Base-by-base conservation (phyloP, 1,140 invertebrate genomes). In the Phenacoccus solenopsis region DNA sequence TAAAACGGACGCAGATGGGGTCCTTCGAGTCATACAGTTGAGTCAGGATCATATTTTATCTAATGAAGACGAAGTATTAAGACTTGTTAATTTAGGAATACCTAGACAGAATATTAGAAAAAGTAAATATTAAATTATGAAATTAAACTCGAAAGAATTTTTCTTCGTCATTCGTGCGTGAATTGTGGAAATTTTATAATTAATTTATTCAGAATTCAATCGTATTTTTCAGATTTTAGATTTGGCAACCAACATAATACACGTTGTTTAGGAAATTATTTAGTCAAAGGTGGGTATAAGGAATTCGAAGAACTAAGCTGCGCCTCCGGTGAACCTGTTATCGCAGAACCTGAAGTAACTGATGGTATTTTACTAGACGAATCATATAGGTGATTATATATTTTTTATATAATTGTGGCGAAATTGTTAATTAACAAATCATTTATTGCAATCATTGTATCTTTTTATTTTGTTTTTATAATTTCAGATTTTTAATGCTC, bases 181-280 rank as follows among this genome's bases (percentile, higher is more conserved):
- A n/a, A n/a, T n/a, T n/a, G n/a, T n/a, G 32, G 32, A 38, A 10
- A 38, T 38, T 38, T n/a, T 38, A 59, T 10, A 9, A 20, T 16
- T 30, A 22, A 56, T 69, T 21, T 56, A n/a, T 69, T 69, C 12
- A 69, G n/a, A 69, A 69, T 30, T 30, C 28, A 20, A 69, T 69
- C 56, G 28, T 69, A 12, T 73, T 69, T 64, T 73, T 68, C 72
- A 84, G 84, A 82, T 75, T 81, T 80, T 70, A 81, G 85, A 77
- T 78, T 90, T 56, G 87, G 87, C 28, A 89, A 89, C 78, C 87
- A 89, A 77, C 82, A 84, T 69, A 88, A 85, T 75, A 93, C 85
- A 0, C 78, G 93, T 35, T 94, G 92, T 75, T 79, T 96, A 22
- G 92, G 93, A n/a, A 94, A 95, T 79, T 94, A 93, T 76, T 80